These are phyloP conservation scores for Dallia pectoralis DNA, from an alignment of 2,797 vertebrate species.

Conservation along the genomic window DNA sequence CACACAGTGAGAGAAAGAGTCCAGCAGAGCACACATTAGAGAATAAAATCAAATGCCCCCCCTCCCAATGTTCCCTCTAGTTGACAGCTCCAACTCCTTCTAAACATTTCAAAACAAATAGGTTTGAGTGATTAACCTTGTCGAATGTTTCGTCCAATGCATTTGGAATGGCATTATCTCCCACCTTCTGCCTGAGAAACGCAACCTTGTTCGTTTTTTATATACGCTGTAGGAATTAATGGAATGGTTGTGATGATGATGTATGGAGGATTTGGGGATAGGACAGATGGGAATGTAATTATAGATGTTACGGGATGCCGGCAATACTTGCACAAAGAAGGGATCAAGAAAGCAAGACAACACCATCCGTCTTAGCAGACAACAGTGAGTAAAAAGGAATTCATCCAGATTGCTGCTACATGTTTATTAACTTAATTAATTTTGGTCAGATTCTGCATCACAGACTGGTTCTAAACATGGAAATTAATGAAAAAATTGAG, in stretches of 20 bases:
- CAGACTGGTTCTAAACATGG: not conserved
- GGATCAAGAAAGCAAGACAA: constrained; percentile 63
- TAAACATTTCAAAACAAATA: constrained; percentile 53
- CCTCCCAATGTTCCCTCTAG: too few relatives aligned
- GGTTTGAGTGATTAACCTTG: constrained; percentile 60
- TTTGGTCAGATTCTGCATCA: not conserved
- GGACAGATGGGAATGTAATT: constrained; percentile 75
- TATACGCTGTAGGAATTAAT: constrained; percentile 64
- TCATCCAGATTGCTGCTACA: constrained; percentile 53
- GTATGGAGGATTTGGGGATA: constrained; percentile 57
- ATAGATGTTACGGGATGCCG: constrained; percentile 58
- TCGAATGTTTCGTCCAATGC: constrained; percentile 41
- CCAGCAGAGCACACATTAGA: not conserved
- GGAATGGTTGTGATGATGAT: constrained; percentile 73
- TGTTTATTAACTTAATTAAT: constrained; percentile 31
- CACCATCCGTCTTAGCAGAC: constrained; percentile 64
- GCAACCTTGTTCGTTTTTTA: constrained; percentile 26
- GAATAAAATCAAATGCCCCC: constrained; percentile 10
- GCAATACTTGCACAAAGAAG: constrained; percentile 61
- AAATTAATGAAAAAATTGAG: not conserved
- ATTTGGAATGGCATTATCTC: constrained; percentile 50
- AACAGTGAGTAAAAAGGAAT: constrained; percentile 60
- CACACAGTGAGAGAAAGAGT: constrained; percentile 8
- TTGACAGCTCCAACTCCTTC: constrained; percentile 24
- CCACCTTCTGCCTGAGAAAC: constrained; percentile 54